Base-by-base conservation (phyloP, 30 jellyfish, hydroid and myxozoan genomes). In the Rhopilema esculentum region DNA sequence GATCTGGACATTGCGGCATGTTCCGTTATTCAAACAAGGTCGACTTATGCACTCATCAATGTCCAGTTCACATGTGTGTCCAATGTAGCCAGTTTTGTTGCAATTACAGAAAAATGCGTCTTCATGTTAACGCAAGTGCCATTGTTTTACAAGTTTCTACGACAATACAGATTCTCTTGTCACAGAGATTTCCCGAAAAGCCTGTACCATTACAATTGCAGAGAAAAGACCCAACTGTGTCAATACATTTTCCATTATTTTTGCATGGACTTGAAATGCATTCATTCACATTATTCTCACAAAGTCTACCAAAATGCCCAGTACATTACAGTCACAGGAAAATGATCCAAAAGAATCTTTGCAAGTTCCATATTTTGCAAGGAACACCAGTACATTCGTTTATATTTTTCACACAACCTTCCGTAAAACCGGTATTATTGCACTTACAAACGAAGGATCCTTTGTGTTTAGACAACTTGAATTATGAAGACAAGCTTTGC, bases 401-500 rank as follows among this genome's bases (percentile, higher is more conserved):
- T 8, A 72, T 69, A 62, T 72, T 68, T 8, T 26, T 75, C 15
- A 20, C 66, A 50, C 97, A 89, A 24, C 26, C 24, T 4, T 92
- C 97, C 4, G 0, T 27, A 71, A 28, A 80, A 17, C 97, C 97
- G 1, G 82, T 48, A 78, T 91, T 76, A 27, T 49, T 30, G 67
- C 95, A 86, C n/a, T 25, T 49, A 52, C 95, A 87, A n/a, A 17
- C 24, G 63, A 70, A 80, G 1, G 93, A 83, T 28, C 93, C 96
- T 21, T 65, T 25, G 74, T 50, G 66, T 86, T 75, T 15, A 73
- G 50, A 71, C 98, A 92, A 2, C 76, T 40, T 20, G 88, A 96
- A 22, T 79, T 81, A 66, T 92, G 74, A 24, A 21, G 71, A 63
- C 98, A 92, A n/a, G 93, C 91, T n/a, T n/a, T n/a, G 20, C 62